These are phyloP conservation scores for Ectemnius continuus DNA, from an alignment of 2,888 invertebrate species.

Conservation along the genomic window DNA sequence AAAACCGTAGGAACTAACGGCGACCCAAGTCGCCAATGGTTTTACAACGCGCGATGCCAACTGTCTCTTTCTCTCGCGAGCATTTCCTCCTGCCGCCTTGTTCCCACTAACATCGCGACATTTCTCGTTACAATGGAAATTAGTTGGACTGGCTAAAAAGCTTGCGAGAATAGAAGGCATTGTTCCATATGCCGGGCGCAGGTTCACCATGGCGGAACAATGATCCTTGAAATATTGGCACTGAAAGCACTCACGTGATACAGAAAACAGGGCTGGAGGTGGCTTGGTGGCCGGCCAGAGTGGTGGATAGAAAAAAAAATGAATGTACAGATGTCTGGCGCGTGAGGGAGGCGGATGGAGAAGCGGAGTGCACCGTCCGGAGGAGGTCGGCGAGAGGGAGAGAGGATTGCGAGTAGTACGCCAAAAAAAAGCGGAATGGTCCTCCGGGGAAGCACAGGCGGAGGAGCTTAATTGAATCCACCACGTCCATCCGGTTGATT, in stretches of 20 bases:
- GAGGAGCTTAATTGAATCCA: conserved; percentile 51
- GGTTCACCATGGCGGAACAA: too few species aligned
- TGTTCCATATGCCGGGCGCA: too few species aligned
- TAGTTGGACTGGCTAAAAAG: too few species aligned
- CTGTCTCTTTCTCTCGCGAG: too few species aligned
- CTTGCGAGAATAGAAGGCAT: too few species aligned
- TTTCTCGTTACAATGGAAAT: too few species aligned
- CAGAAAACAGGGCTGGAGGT: background rate
- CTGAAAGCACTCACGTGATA: background rate
- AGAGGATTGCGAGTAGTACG: conserved; percentile 19
- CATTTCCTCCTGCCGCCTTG: too few species aligned
- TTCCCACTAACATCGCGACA: too few species aligned
- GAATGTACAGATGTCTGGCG: conserved; percentile 5
- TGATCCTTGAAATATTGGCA: background rate
- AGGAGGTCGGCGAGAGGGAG: too few species aligned
- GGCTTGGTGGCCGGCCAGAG: conserved; percentile 2
- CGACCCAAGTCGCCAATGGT: too few species aligned
- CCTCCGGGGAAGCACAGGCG: conserved; percentile 24
- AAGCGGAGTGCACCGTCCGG: conserved; percentile 14
- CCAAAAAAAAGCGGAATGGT: conserved; percentile 12
- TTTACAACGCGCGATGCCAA: too few species aligned
- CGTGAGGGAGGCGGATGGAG: background rate
- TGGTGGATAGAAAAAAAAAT: conserved; percentile 28
- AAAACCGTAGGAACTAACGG: conserved; percentile 4
- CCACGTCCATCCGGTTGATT: conserved; percentile 53